phyloP scores from a whole-genome alignment of 2,888 invertebrate species.

The Geophilus truncorum region DNA sequence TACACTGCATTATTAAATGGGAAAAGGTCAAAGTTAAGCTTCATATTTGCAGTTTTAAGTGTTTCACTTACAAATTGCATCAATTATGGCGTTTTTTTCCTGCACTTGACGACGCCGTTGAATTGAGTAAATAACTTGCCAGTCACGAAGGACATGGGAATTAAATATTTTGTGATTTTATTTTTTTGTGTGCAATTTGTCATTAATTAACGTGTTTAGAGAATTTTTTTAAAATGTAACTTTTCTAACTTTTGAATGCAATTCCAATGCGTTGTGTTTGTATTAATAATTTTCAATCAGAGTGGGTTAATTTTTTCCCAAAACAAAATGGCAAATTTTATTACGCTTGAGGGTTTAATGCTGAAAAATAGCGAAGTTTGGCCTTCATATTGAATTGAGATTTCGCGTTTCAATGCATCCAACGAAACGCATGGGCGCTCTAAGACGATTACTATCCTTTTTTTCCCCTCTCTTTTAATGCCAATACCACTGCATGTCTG shows the following conservation, averaged over 20 bases:
- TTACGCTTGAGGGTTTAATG: no score
- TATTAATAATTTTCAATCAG: no score
- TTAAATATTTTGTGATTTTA: no score
- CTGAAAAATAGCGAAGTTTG: background rate
- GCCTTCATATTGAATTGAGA: background rate
- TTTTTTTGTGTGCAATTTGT: no score
- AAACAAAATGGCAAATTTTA: no score
- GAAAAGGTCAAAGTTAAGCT: background rate
- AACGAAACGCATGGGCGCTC: background rate
- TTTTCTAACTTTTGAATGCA: no score
- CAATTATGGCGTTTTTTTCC: background rate
- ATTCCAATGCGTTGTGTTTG: no score
- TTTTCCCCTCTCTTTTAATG: background rate
- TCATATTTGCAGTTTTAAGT: background rate
- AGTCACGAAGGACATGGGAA: background rate
- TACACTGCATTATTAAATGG: background rate
- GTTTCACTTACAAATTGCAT: background rate
- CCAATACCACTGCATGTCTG: background rate
- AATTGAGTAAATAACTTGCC: background rate
- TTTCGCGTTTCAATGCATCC: background rate
- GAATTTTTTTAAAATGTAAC: no score
- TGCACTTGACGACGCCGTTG: no score
- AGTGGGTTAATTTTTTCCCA: no score
- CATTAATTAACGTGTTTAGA: no score
- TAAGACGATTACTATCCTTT: background rate